A percentile compares a stretch with the other conserved stretches of the same genome.
These are phyloP conservation scores for Dicaeum eximium DNA, from an alignment of 2,113 vertebrate genomes.

Conservation along the genomic window DNA sequence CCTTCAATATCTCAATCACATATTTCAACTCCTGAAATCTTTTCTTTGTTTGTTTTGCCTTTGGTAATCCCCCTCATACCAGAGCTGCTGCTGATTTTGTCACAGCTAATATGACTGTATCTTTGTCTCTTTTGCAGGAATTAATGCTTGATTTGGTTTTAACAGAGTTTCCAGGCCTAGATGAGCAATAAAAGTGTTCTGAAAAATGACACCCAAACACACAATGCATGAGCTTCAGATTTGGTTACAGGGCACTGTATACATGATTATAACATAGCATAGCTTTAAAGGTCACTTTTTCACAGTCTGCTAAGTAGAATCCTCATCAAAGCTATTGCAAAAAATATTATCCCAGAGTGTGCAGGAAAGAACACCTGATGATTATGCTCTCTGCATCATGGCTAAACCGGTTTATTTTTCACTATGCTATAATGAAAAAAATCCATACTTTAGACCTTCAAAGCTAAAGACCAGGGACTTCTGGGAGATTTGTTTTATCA, in stretches of 20 bases:
- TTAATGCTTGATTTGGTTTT: neutral
- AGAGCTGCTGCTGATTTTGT: neutral
- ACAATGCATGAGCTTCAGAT: neutral
- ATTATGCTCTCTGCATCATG: neutral
- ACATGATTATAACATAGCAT: neutral
- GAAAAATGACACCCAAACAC: neutral
- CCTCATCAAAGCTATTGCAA: neutral
- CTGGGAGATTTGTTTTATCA: constrained; percentile 14
- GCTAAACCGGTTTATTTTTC: neutral
- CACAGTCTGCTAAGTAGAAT: neutral
- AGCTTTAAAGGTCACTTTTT: constrained; percentile 5
- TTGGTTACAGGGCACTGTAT: neutral
- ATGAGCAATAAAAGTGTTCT: neutral
- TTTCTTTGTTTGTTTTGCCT: neutral
- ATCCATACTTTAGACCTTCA: neutral
- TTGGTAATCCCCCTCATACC: neutral
- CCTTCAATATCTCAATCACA: neutral
- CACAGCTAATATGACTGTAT: neutral
- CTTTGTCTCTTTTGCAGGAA: neutral
- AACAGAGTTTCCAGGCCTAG: neutral
- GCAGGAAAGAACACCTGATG: neutral
- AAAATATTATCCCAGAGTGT: neutral
- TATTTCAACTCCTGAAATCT: neutral
- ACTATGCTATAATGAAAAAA: neutral
- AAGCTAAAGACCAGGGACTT: neutral